Conservation (phyloP, 2,113 vertebrate genomes). For the Gulo gulo region DNA sequence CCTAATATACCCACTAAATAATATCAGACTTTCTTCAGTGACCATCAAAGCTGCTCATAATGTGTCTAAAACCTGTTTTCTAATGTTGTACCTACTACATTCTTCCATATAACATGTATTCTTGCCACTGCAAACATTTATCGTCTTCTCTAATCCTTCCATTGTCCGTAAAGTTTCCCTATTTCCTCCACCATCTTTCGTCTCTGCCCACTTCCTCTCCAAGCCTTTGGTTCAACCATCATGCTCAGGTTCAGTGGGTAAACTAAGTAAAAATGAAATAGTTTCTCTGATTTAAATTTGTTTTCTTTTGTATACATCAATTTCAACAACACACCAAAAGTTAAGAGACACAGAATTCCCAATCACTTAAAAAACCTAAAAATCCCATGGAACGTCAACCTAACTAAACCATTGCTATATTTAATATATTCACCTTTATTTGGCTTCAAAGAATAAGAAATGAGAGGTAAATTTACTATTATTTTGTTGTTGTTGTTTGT, state of each 20-base stretch:
- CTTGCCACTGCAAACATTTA: not conserved
- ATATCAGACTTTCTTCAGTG: not conserved
- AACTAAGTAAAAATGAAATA: not conserved
- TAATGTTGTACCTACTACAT: not conserved
- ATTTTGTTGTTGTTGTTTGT: not conserved
- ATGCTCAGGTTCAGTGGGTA: not conserved
- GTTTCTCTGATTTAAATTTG: not conserved
- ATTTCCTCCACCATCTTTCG: not conserved
- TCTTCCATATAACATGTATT: not conserved
- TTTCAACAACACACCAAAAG: not conserved
- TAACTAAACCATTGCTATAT: not conserved
- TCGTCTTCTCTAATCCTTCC: not conserved
- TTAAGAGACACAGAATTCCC: not conserved
- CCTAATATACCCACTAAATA: not conserved
- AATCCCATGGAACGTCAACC: not conserved
- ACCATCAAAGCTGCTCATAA: not conserved
- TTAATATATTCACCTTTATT: not conserved
- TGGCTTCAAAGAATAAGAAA: not conserved
- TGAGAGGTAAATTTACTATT: not conserved
- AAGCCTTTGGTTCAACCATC: not conserved
- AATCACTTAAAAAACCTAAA: not conserved
- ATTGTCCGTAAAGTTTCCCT: not conserved
- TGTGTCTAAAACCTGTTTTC: not conserved
- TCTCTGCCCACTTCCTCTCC: not conserved
- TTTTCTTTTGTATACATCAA: not conserved